Percentiles rank a stretch among this genome's conserved stretches.
These are phyloP conservation scores for Sphaerophoria rueppellii DNA, from an alignment of 2,888 invertebrate species.

Conservation along the genomic window DNA sequence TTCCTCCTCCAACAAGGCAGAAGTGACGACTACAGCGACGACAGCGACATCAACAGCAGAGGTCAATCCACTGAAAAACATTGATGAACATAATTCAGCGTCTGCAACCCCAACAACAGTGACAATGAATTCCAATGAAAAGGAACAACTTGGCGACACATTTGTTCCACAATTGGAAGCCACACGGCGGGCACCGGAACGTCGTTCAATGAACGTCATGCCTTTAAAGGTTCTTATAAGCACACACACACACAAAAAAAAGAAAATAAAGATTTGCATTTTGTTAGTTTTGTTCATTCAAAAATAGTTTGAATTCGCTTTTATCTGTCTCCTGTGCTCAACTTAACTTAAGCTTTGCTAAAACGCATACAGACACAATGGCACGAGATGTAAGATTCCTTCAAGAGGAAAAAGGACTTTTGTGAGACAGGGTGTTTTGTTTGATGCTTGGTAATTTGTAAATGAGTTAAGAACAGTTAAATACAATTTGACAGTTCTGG, in stretches of 20 bases:
- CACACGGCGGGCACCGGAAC: conserved; percentile 77
- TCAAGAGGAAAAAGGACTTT: background rate
- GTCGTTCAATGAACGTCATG: conserved; percentile 78
- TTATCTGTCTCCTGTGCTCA: conserved; percentile 19
- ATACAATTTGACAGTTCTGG: too few species aligned
- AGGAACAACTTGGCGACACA: conserved; percentile 76
- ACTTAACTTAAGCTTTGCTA: background rate
- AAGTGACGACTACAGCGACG: conserved; percentile 24
- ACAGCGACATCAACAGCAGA: background rate
- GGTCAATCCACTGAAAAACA: conserved; percentile 6
- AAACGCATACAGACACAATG: background rate
- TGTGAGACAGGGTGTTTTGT: conserved; percentile 7
- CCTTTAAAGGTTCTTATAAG: conserved; percentile 81
- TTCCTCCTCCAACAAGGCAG: conserved; percentile 38
- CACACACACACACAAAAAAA: background rate
- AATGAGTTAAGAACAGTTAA: too few species aligned
- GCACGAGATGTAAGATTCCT: conserved; percentile 2
- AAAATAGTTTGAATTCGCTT: conserved; percentile 41
- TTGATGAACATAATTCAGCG: conserved; percentile 37
- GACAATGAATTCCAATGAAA: conserved; percentile 79
- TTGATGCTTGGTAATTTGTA: background rate
- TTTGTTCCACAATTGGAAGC: conserved; percentile 77
- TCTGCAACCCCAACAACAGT: conserved; percentile 15
- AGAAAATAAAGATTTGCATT: conserved; percentile 46
- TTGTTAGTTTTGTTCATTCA: conserved; percentile 15